Evolutionary conservation across 2,888 invertebrate genomes (phyloP).

Genomic region (Stomorhina lunata): DNA sequence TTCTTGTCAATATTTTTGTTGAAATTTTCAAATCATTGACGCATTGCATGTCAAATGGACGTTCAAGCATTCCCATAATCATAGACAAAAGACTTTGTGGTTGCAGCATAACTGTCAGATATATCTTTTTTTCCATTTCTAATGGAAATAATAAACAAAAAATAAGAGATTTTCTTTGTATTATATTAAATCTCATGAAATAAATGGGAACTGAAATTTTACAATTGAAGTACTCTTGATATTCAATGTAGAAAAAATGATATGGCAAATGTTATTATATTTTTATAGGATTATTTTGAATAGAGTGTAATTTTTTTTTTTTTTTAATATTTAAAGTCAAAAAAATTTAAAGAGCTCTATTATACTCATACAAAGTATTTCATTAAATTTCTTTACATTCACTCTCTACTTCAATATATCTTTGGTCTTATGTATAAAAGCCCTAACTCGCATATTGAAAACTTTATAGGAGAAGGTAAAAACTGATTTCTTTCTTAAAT

Average conservation of each 20-base stretch:
- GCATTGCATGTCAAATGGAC: conserved; percentile 57
- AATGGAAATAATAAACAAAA: neutral
- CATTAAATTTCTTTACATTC: no score
- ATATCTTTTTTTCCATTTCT: neutral
- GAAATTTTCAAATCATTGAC: conserved; percentile 17
- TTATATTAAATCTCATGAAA: conserved; percentile 32
- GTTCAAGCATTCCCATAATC: conserved; percentile 41
- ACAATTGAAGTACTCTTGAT: neutral
- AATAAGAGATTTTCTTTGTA: conserved; percentile 31
- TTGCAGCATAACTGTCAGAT: neutral
- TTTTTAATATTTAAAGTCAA: no score
- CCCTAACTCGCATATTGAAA: no score
- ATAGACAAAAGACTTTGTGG: neutral
- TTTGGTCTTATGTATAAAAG: no score
- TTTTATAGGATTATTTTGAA: neutral
- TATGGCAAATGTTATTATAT: conserved; percentile 19
- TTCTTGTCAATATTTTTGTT: neutral
- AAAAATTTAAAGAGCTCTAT: no score
- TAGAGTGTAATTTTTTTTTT: no score
- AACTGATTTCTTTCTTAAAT: no score
- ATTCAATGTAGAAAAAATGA: neutral
- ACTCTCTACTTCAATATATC: no score
- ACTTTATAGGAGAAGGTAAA: no score
- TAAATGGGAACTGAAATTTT: conserved; percentile 25
- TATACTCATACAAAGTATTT: no score